These are phyloP conservation scores for Cebus imitator DNA, from an alignment of 2,113 vertebrate species.

Conservation along the genomic window DNA sequence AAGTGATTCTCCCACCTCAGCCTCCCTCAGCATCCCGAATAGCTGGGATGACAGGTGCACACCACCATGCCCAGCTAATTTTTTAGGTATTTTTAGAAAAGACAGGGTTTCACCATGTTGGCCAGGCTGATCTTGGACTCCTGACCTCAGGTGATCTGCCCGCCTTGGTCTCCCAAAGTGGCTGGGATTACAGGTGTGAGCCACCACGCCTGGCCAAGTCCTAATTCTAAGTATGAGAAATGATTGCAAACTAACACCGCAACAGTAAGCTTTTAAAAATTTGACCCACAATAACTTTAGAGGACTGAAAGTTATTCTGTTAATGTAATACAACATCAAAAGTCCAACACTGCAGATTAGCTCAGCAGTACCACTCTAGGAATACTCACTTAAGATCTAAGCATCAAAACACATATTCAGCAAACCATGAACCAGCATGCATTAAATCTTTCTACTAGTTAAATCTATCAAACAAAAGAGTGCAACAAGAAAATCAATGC, in stretches of 20 bases:
- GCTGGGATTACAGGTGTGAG: no score
- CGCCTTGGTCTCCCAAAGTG: no score
- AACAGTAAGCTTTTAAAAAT: slow-evolving; percentile 40
- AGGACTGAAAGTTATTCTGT: slow-evolving; percentile 8
- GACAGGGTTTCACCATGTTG: no score
- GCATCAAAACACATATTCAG: not conserved
- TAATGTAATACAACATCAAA: not conserved
- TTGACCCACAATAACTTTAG: not conserved
- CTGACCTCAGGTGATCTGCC: no score
- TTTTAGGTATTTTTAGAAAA: no score
- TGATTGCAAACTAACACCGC: fast-evolving
- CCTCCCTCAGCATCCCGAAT: no score
- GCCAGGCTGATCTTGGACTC: no score
- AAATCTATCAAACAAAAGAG: slow-evolving; percentile 6
- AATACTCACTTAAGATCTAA: slow-evolving; percentile 23
- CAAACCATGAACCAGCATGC: not conserved
- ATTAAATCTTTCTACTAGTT: slow-evolving; percentile 31
- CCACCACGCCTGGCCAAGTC: not conserved
- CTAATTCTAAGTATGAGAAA: not conserved
- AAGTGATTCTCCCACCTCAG: no score
- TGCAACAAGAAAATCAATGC: not conserved
- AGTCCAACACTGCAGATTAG: not conserved
- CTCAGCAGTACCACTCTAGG: not conserved
- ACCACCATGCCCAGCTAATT: no score
- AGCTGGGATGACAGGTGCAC: no score